phyloP scores from a whole-genome alignment of 1,140 invertebrate species.

The Halesus radiatus region DNA sequence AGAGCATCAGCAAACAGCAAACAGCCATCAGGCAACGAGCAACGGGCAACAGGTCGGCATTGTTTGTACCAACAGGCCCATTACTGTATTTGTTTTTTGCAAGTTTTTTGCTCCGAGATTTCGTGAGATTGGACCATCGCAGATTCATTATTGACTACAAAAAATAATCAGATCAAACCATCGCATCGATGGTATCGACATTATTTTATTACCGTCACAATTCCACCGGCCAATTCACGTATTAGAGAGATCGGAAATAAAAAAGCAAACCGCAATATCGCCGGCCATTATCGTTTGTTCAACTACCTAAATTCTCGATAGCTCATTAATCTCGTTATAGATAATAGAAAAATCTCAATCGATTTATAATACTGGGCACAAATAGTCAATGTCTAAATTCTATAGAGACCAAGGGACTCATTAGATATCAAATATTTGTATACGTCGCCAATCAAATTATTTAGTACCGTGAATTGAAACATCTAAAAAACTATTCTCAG shows the following conservation, averaged over 20 bases:
- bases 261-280: background rate
- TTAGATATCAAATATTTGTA: too few relatives aligned
- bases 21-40: background rate
- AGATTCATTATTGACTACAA: constrained; percentile 27
- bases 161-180: constrained; percentile 34
- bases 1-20: background rate
- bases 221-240: constrained; percentile 12
- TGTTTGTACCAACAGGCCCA: constrained; percentile 11
- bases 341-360: constrained; percentile 20
- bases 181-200: constrained; percentile 18
- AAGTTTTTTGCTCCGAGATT: background rate
- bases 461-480: too few relatives aligned
- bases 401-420: background rate
- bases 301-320: constrained; percentile 29
- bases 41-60: constrained; percentile 2
- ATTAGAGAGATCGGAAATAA: constrained; percentile 4
- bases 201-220: constrained; percentile 30
- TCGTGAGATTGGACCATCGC: constrained; percentile 11
- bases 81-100: constrained; percentile 32
- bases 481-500: too few relatives aligned
- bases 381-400: background rate
- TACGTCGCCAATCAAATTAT: too few relatives aligned
- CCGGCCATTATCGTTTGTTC: constrained; percentile 14
- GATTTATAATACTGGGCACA: background rate
- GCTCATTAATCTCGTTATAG: constrained; percentile 27